These are phyloP conservation scores for Clostera curtula DNA, from an alignment of 2,888 invertebrate genomes.

Conservation along the genomic window DNA sequence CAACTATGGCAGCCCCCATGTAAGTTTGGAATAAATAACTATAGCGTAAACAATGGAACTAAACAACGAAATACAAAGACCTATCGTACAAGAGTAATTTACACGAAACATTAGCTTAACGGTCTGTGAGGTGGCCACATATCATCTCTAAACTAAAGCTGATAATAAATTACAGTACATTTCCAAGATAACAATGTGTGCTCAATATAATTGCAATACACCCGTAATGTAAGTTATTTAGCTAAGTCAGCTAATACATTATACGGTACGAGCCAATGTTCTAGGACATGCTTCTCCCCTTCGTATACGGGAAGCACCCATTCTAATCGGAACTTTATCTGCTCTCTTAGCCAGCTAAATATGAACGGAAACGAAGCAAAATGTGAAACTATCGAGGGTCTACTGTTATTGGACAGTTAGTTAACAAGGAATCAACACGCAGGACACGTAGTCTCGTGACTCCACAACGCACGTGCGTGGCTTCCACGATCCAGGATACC, in stretches of 20 bases:
- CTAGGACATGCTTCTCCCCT: slow-evolving; percentile 27
- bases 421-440: slow-evolving; percentile 33
- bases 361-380: slow-evolving; percentile 15
- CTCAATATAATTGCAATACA: background rate
- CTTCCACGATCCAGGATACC: slow-evolving; percentile 38
- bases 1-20: no score
- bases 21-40: no score
- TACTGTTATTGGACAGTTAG: slow-evolving; percentile 32
- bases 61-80: no score
- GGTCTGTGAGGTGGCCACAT: no score
- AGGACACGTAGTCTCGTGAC: slow-evolving; percentile 49
- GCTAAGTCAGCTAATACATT: slow-evolving; percentile 10
- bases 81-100: no score
- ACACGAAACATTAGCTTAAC: no score
- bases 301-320: slow-evolving; percentile 35
- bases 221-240: slow-evolving; percentile 4
- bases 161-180: no score
- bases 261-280: slow-evolving; percentile 16
- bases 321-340: slow-evolving; percentile 20
- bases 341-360: slow-evolving; percentile 9
- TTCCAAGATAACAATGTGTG: no score
- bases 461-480: slow-evolving; percentile 48
- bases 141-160: no score
- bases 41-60: no score
- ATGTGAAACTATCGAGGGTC: slow-evolving; percentile 26